Evolutionary conservation across 2,113 vertebrate species (phyloP).

Genomic region (Rhabdornis inornatus): DNA sequence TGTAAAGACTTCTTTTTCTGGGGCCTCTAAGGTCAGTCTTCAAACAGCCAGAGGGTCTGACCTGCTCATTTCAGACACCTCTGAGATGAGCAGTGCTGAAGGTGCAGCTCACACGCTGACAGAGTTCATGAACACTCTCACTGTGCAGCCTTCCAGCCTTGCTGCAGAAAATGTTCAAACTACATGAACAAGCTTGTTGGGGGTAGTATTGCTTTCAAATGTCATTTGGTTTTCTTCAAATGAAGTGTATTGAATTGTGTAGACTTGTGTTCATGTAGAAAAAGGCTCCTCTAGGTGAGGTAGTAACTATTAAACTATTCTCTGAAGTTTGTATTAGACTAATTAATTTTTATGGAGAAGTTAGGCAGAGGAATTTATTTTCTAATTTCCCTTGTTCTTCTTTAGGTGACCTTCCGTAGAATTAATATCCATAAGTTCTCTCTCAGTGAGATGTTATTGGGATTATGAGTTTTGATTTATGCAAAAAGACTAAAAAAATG

Average conservation of each 20-base stretch:
- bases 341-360: background rate
- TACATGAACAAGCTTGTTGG: accelerated
- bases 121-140: background rate
- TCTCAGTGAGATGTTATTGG: background rate
- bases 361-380: background rate
- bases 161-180: background rate
- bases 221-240: background rate
- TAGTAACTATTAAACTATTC: background rate
- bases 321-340: background rate
- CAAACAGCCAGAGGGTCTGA: background rate
- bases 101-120: background rate
- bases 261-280: background rate
- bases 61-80: background rate
- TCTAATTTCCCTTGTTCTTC: background rate
- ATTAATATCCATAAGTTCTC: background rate
- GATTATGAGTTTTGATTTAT: background rate
- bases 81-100: background rate
- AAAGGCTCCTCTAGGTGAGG: background rate
- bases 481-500: background rate
- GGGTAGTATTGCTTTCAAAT: background rate
- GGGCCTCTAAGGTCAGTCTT: background rate
- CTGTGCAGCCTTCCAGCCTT: background rate
- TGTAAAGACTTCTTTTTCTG: accelerated
- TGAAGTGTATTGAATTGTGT: background rate
- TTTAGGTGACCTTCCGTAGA: background rate